Conservation (phyloP, 2,113 vertebrate genomes). For the Chlamydotis undulata region DNA sequence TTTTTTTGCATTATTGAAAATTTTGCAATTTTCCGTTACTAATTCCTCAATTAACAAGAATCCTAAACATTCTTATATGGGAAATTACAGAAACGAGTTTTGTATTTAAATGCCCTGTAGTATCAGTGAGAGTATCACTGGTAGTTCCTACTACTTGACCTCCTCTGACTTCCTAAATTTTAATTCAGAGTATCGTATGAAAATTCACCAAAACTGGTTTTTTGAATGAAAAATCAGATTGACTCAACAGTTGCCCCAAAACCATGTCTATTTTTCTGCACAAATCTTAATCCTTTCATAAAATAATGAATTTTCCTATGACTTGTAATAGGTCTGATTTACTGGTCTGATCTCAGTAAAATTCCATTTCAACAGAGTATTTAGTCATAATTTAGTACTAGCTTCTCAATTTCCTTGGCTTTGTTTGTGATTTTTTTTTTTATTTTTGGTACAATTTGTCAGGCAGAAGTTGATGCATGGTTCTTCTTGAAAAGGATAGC, state of each 20-base stretch:
- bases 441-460: neutral
- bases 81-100: neutral
- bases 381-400: neutral
- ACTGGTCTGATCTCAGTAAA: neutral
- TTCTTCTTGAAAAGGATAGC: neutral
- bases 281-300: neutral
- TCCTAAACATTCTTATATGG: neutral
- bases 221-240: neutral
- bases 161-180: neutral
- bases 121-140: neutral
- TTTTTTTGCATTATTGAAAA: neutral
- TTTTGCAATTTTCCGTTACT: neutral
- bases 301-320: neutral
- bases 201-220: neutral
- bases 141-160: neutral
- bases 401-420: neutral
- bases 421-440: neutral
- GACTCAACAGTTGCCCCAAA: neutral
- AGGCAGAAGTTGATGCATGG: conserved; percentile 3
- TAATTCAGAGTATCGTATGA: neutral
- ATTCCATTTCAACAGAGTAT: neutral
- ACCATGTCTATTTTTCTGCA: neutral
- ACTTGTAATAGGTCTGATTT: neutral
- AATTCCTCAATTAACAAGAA: neutral
- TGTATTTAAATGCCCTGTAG: neutral